Percentiles rank a stretch among this genome's conserved stretches.
phyloP scores from a whole-genome alignment of 2,797 vertebrate genomes.

The Halcyon smyrnensis region DNA sequence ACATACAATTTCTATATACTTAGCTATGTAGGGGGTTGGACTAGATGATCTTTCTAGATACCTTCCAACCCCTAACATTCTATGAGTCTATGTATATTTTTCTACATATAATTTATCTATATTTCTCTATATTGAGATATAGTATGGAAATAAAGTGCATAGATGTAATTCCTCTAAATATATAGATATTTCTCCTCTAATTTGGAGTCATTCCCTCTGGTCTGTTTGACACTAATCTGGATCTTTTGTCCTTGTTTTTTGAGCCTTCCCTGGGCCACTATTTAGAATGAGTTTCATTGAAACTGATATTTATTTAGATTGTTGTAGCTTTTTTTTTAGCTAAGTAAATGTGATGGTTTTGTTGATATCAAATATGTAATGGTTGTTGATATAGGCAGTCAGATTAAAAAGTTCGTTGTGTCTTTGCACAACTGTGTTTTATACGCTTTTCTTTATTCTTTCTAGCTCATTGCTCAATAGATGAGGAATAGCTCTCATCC shows the following conservation, averaged over 20 bases:
- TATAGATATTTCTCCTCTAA: background rate
- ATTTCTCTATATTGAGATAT: background rate
- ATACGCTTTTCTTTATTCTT: background rate
- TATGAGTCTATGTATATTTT: background rate
- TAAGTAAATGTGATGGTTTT: background rate
- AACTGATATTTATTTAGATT: background rate
- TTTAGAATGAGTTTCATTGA: background rate
- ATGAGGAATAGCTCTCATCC: background rate
- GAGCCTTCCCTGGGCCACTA: background rate
- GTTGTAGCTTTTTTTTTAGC: background rate
- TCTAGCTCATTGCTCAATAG: background rate
- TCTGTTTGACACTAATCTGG: background rate
- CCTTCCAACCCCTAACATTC: too few species aligned
- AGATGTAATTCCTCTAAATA: background rate
- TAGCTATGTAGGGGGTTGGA: background rate
- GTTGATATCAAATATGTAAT: background rate
- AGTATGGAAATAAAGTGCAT: background rate
- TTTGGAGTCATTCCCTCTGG: background rate
- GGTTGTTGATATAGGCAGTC: background rate
- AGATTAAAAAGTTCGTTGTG: background rate
- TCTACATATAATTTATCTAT: background rate
- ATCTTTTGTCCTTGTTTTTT: background rate
- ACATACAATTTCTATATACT: background rate
- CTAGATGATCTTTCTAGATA: too few species aligned
- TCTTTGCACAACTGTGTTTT: background rate